These are phyloP conservation scores for Artemia sp. DNA, from an alignment of 2,888 invertebrate species.

Conservation along the genomic window DNA sequence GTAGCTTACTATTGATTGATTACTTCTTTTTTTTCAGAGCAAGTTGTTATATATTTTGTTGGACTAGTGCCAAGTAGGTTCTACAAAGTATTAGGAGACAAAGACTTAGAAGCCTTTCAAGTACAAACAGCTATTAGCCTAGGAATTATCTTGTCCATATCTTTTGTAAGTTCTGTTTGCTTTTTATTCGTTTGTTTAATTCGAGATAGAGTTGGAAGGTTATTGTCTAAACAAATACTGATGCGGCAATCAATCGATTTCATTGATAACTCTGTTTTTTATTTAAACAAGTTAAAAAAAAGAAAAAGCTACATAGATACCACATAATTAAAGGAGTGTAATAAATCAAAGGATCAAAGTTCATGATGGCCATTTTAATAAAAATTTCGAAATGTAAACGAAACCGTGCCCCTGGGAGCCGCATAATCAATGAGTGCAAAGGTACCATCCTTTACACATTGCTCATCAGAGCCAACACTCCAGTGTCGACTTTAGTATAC, in stretches of 20 bases:
- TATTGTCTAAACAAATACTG: background rate
- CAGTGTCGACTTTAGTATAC: too few species aligned
- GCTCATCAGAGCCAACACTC: conserved; percentile 5
- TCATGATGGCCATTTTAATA: too few species aligned
- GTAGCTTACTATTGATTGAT: too few species aligned
- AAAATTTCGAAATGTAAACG: too few species aligned
- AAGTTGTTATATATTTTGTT: conserved; percentile 38
- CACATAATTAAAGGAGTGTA: too few species aligned
- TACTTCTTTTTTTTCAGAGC: conserved; percentile 31
- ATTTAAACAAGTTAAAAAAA: too few species aligned
- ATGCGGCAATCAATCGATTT: background rate
- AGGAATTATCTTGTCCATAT: conserved; percentile 30
- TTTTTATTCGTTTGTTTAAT: conserved; percentile 20
- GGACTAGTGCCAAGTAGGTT: conserved; percentile 39
- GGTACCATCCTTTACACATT: conserved; percentile 15
- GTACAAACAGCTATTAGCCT: conserved; percentile 26
- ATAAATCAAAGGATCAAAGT: too few species aligned
- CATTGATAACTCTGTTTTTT: too few species aligned
- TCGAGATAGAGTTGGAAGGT: conserved; percentile 18
- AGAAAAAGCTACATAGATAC: too few species aligned
- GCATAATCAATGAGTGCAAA: background rate
- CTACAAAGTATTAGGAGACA: conserved; percentile 36
- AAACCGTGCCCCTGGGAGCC: too few species aligned
- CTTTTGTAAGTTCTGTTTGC: conserved; percentile 31
- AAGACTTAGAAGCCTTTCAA: conserved; percentile 33